A percentile compares a stretch with the other conserved stretches of the same genome.
Conservation (phyloP, 2,113 vertebrate genomes). For the Tinamus guttatus region DNA sequence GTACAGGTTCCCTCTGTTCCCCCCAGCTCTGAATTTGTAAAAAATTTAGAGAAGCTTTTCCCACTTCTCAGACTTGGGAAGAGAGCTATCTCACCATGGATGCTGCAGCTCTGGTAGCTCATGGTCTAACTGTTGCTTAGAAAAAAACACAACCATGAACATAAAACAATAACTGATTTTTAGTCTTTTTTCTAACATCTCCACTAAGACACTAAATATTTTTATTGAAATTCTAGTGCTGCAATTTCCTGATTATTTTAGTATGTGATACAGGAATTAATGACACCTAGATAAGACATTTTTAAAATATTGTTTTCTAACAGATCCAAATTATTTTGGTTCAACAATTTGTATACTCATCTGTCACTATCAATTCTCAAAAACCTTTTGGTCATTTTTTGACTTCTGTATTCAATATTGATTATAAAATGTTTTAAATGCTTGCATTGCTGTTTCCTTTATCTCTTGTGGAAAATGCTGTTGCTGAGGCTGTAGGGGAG, state of each 20-base stretch:
- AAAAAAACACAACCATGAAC: not conserved
- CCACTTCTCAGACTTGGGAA: not conserved
- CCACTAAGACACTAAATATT: not conserved
- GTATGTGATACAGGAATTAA: not conserved
- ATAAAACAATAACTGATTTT: not conserved
- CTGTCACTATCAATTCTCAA: accelerated
- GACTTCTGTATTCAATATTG: not conserved
- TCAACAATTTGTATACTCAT: not conserved
- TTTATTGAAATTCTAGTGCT: not conserved
- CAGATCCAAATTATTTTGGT: accelerated
- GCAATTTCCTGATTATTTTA: too few species aligned
- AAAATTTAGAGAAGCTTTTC: too few species aligned
- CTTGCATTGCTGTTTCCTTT: not conserved
- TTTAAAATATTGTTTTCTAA: not conserved
- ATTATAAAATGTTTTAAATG: not conserved
- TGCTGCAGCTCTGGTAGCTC: not conserved
- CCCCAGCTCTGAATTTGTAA: not conserved
- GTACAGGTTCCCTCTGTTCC: not conserved
- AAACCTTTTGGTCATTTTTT: not conserved
- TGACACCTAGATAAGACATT: accelerated
- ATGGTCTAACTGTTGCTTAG: not conserved
- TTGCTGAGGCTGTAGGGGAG: not conserved
- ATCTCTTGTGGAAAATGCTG: not conserved
- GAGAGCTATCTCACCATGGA: not conserved
- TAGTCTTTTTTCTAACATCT: not conserved